phyloP scores from a whole-genome alignment of 2,113 vertebrate genomes.

The Desmodus rotundus region DNA sequence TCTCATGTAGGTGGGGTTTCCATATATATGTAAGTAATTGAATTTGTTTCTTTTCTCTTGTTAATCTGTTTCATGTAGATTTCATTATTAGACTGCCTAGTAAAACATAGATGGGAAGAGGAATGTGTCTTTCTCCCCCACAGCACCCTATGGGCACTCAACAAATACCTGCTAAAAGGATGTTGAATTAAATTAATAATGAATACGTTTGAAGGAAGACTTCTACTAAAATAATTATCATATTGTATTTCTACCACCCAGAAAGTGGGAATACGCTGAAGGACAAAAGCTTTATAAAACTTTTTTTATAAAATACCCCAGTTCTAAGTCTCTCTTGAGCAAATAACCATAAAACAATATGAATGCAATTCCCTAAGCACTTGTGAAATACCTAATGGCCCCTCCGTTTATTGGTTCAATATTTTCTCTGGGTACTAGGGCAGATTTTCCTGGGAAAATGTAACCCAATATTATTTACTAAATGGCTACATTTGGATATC shows the following conservation, averaged over 20 bases:
- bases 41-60: neutral
- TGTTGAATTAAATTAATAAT: neutral
- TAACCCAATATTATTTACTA: conserved; percentile 26
- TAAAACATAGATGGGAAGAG: neutral
- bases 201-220: neutral
- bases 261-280: neutral
- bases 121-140: neutral
- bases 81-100: neutral
- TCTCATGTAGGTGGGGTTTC: neutral
- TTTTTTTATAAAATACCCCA: neutral
- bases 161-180: neutral
- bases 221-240: conserved; percentile 20
- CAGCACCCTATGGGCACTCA: neutral
- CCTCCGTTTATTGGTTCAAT: neutral
- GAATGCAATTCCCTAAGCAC: neutral
- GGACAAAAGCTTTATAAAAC: neutral
- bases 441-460: neutral
- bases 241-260: neutral
- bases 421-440: neutral
- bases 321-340: neutral
- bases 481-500: neutral
- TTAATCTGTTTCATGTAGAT: neutral
- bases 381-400: neutral
- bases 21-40: neutral
- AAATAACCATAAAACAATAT: neutral